Percentiles rank a stretch among this genome's conserved stretches.
These are phyloP conservation scores for Trachops cirrhosus DNA, from an alignment of 2,797 vertebrate genomes.

Conservation along the genomic window DNA sequence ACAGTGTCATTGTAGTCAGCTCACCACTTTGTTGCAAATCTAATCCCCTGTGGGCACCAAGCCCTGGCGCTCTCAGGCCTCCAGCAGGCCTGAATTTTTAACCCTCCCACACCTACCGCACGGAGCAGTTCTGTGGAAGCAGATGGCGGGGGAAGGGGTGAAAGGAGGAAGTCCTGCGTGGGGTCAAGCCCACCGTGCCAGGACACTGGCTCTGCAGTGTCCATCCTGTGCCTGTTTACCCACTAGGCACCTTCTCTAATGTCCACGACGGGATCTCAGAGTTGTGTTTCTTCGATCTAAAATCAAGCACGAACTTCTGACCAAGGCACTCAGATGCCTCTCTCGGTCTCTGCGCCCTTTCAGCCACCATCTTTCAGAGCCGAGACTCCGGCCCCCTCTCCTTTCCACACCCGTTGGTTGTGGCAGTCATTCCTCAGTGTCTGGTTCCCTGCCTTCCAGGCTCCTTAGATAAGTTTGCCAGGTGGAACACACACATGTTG, in stretches of 20 bases:
- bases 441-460: neutral
- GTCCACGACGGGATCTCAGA: neutral
- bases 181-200: neutral
- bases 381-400: neutral
- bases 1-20: neutral
- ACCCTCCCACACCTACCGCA: neutral
- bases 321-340: neutral
- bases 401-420: neutral
- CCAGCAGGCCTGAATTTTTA: neutral
- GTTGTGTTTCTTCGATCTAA: neutral
- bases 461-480: neutral
- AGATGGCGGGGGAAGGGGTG: accelerated
- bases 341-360: neutral
- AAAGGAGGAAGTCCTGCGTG: neutral
- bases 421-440: neutral
- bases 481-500: neutral
- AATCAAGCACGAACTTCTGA: neutral
- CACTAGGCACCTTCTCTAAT: neutral
- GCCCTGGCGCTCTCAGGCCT: neutral
- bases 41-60: neutral
- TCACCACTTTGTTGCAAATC: neutral
- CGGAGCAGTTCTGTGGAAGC: neutral
- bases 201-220: neutral
- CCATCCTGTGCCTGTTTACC: neutral
- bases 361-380: neutral